These are phyloP conservation scores for Aythya baeri DNA, from an alignment of 2,113 vertebrate genomes.

Conservation along the genomic window DNA sequence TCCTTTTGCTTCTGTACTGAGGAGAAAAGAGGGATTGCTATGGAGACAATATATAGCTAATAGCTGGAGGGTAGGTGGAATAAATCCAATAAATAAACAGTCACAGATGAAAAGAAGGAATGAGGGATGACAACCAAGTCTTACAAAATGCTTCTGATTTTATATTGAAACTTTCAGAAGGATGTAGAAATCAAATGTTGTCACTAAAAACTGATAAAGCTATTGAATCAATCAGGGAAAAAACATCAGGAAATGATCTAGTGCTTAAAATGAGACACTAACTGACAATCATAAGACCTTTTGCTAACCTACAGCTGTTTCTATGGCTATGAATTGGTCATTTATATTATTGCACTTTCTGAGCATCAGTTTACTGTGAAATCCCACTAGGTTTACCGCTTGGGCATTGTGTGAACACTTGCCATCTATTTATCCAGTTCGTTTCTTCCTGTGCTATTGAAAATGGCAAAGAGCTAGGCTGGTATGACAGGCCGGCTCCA, in stretches of 20 bases:
- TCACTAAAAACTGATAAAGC: conserved; percentile 10
- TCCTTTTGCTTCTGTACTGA: conserved; percentile 28
- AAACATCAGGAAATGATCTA: background rate
- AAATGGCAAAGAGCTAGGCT: background rate
- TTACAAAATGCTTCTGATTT: conserved; percentile 56
- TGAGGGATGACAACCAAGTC: background rate
- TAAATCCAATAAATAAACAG: conserved; percentile 64
- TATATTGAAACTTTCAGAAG: conserved; percentile 23
- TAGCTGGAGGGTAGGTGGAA: conserved; percentile 60
- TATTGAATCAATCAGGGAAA: background rate
- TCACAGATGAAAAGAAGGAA: conserved; percentile 28
- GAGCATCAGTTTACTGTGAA: conserved; percentile 5
- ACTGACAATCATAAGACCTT: background rate
- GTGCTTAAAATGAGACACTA: background rate
- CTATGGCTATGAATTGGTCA: background rate
- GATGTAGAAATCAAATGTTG: conserved; percentile 15
- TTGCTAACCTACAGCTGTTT: background rate
- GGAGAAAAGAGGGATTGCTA: conserved; percentile 54
- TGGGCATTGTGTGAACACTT: background rate
- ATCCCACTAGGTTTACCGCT: background rate
- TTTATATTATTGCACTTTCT: conserved; percentile 16
- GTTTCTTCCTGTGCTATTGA: conserved; percentile 4
- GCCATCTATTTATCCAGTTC: background rate
- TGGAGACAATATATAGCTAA: conserved; percentile 65
- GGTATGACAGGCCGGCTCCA: background rate